phyloP scores from a whole-genome alignment of 2,113 vertebrate genomes.

The Orcinus orca region DNA sequence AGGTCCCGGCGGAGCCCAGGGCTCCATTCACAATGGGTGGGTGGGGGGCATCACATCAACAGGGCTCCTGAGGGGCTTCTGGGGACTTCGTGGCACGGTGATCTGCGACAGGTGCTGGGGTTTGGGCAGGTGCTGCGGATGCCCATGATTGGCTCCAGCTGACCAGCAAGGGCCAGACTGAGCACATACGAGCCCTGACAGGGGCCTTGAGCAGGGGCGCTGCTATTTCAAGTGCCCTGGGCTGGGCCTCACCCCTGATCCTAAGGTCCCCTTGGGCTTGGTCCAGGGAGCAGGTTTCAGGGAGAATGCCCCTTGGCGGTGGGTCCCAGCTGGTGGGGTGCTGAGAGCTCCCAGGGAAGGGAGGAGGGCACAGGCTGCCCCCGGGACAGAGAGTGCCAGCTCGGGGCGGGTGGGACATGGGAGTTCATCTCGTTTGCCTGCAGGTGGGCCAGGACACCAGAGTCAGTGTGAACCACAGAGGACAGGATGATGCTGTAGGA shows the following conservation, averaged over 20 bases:
- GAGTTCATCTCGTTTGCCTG: not conserved
- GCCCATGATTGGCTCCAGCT: no score
- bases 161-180: not conserved
- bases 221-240: not conserved
- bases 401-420: rapidly evolving
- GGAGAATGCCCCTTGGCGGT: not conserved
- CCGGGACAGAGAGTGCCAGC: not conserved
- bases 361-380: not conserved
- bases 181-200: no score
- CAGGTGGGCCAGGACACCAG: not conserved
- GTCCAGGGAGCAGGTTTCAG: not conserved
- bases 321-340: not conserved
- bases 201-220: not conserved
- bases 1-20: not conserved
- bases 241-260: not conserved
- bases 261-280: not conserved
- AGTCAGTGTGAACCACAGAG: not conserved
- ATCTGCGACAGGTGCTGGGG: not conserved
- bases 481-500: not conserved
- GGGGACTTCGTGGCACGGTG: not conserved
- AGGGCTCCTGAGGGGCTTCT: not conserved
- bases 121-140: not conserved
- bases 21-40: rapidly evolving
- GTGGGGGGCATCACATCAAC: not conserved
- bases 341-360: not conserved